phyloP scores from a whole-genome alignment of 2,888 invertebrate species.

The Zygothrica quintamaculata region DNA sequence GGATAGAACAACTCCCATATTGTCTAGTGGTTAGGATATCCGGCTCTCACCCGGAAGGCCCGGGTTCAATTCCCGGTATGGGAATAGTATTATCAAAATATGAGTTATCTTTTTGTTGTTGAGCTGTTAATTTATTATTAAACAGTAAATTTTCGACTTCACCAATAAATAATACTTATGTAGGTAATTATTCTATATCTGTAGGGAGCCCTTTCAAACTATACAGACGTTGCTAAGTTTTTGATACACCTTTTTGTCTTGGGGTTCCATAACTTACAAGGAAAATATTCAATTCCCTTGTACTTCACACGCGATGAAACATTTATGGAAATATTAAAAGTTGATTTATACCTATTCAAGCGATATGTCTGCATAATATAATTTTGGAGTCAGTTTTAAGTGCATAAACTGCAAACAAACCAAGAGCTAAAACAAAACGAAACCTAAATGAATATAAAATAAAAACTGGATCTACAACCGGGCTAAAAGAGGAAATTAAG shows the following conservation, averaged over 20 bases:
- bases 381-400: constrained; percentile 32
- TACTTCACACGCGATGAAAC: constrained; percentile 29
- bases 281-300: too few relatives aligned
- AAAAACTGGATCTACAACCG: constrained; percentile 41
- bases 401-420: constrained; percentile 23
- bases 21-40: constrained; percentile 85
- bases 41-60: constrained; percentile 86
- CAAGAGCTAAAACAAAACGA: constrained; percentile 1
- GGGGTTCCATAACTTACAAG: not conserved
- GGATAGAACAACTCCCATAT: constrained; percentile 78
- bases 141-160: too few relatives aligned
- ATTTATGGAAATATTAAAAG: constrained; percentile 4
- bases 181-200: too few relatives aligned
- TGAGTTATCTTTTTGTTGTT: too few relatives aligned
- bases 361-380: constrained; percentile 30
- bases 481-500: constrained; percentile 16
- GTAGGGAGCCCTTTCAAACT: too few relatives aligned
- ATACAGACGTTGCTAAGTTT: too few relatives aligned
- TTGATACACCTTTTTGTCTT: not conserved
- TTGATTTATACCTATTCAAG: constrained; percentile 16
- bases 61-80: constrained; percentile 97
- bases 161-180: too few relatives aligned
- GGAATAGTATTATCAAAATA: constrained; percentile 85
- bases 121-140: too few relatives aligned
- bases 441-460: not conserved